Conservation (phyloP, 2,888 invertebrate genomes). For the Parnassius mnemosyne region DNA sequence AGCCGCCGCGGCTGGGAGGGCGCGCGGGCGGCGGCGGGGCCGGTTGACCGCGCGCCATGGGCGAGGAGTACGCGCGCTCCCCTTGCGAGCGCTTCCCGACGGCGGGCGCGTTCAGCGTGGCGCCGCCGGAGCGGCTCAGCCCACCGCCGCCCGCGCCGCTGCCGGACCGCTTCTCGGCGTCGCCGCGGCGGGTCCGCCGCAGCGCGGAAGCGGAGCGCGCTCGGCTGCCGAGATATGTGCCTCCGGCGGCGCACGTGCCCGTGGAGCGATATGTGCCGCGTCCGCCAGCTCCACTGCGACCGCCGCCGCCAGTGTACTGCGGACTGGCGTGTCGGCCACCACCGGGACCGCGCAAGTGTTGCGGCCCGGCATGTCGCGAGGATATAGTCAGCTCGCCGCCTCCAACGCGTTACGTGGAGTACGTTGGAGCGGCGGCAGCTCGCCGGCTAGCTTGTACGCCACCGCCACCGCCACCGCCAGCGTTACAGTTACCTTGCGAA, state of each 20-base stretch:
- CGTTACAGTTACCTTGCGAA: conserved; percentile 72
- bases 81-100: conserved; percentile 79
- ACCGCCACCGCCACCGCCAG: conserved; percentile 73
- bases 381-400: conserved; percentile 69
- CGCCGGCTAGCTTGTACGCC: conserved; percentile 79
- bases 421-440: conserved; percentile 83
- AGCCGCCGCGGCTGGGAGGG: conserved; percentile 56
- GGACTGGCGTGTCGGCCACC: conserved; percentile 73
- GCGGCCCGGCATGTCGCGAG: conserved; percentile 72
- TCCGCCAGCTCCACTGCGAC: conserved; percentile 72
- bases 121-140: conserved; percentile 83
- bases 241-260: conserved; percentile 85
- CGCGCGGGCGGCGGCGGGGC: conserved; percentile 76
- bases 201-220: conserved; percentile 85
- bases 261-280: conserved; percentile 86
- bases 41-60: conserved; percentile 77
- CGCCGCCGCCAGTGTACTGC: conserved; percentile 79
- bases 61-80: conserved; percentile 78
- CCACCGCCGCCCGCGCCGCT: conserved; percentile 83
- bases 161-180: conserved; percentile 79
- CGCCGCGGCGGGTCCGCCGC: conserved; percentile 82
- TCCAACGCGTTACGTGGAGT: conserved; percentile 80
- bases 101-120: conserved; percentile 81
- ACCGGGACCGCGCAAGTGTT: conserved; percentile 67
- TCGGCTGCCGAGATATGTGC: conserved; percentile 81